phyloP scores from a whole-genome alignment of 2,113 vertebrate genomes.

The Cololabis saira region DNA sequence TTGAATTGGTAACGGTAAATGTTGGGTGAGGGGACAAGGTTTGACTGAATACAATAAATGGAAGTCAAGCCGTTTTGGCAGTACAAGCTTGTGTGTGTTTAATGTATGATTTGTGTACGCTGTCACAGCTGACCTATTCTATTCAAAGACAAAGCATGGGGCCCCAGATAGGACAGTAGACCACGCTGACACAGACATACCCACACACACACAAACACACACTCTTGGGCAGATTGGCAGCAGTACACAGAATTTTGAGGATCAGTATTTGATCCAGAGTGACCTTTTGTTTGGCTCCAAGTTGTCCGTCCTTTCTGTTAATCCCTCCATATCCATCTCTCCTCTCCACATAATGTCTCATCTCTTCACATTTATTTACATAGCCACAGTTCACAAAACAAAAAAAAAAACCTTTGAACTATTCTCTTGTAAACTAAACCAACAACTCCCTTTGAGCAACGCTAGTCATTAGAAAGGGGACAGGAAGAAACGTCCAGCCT shows the following conservation, averaged over 20 bases:
- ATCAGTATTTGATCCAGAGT: conserved; percentile 60
- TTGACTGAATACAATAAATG: no score
- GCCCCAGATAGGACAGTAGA: conserved; percentile 1
- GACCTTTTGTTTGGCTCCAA: conserved; percentile 62
- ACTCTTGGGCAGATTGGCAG: conserved; percentile 43
- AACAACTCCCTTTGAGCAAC: background rate
- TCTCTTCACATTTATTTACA: background rate
- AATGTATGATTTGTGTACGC: background rate
- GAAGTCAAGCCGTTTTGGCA: no score
- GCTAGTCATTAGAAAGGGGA: background rate
- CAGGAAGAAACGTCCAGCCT: background rate
- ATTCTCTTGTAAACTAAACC: no score
- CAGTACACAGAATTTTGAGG: conserved; percentile 46
- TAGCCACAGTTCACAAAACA: background rate
- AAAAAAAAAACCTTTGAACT: background rate
- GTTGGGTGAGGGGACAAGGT: no score
- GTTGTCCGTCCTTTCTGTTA: conserved; percentile 27
- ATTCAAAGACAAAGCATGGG: conserved; percentile 18
- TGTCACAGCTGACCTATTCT: conserved; percentile 22
- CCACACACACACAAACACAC: conserved; percentile 13
- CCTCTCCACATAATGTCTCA: background rate
- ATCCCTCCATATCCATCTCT: conserved; percentile 17
- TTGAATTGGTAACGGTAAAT: no score
- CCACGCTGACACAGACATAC: background rate
- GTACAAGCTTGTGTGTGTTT: background rate